phyloP scores from a whole-genome alignment of 2,797 vertebrate species.

The Poeciliopsis gracilis region DNA sequence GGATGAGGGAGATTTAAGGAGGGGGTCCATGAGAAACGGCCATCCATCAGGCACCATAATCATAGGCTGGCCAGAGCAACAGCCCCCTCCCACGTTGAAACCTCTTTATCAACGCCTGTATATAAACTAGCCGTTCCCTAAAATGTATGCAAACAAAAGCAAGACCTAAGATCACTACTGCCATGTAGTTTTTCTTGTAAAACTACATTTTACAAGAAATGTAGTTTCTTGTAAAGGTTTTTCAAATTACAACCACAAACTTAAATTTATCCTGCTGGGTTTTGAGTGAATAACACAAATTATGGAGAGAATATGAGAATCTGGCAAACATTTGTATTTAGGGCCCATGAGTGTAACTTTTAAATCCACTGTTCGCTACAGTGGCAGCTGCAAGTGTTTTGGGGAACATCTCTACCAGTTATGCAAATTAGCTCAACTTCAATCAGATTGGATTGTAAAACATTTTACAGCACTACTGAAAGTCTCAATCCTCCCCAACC shows the following conservation, averaged over 20 bases:
- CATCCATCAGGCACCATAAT: constrained; percentile 66
- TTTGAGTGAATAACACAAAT: not conserved
- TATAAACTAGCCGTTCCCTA: constrained; percentile 4
- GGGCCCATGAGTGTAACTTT: not conserved
- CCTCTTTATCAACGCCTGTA: constrained; percentile 64
- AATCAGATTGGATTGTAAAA: not conserved
- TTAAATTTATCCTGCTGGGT: not conserved
- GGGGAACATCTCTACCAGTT: not conserved
- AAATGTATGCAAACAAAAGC: not conserved
- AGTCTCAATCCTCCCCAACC: not conserved
- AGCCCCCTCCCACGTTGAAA: constrained; percentile 48
- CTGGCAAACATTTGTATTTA: not conserved
- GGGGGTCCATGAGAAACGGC: constrained; percentile 59
- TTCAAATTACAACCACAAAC: not conserved
- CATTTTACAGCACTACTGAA: not conserved
- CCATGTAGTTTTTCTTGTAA: too few species aligned
- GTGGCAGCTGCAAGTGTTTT: not conserved
- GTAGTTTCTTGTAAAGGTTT: not conserved
- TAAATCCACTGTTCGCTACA: not conserved
- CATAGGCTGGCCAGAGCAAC: constrained; percentile 42
- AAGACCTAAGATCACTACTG: not conserved
- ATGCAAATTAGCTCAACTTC: not conserved
- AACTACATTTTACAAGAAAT: not conserved
- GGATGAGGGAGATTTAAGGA: constrained; percentile 9
- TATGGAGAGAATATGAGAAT: not conserved